Evolutionary conservation across 2,888 invertebrate genomes (phyloP), one percentile per base, ranked within the genome.

Genomic region (Caenorhabditis angaria): DNA sequence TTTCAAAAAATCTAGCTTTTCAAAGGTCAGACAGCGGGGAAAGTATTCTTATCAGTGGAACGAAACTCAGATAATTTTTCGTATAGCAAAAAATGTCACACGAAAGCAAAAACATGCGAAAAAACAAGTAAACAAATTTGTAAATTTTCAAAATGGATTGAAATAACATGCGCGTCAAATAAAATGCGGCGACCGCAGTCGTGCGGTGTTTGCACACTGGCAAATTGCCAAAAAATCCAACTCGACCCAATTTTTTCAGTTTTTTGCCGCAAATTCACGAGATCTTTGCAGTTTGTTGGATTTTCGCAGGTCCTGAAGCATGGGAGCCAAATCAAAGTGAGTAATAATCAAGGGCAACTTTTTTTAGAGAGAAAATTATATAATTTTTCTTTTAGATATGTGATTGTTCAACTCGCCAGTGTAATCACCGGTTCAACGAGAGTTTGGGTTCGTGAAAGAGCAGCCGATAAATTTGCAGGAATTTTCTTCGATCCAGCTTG

Each of bases 301-400:
- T 18, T n/a, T 24, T 51, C 22, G 8, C 54, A 27, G 54, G 24
- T 10, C 10, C 27, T 8, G 25, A 27, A 27, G 10, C 25, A 86
- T 86, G 86, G 86, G 84, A 78, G 84, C 83, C 24, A 86, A 86
- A 65, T 85, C 86, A 48, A 85, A 84, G 86, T 85, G 65, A 79
- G 82, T 77, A 56, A 56, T 25, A 48, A 41, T 18, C 41, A n/a
- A 22, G 4, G 12, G 10, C 18, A 4, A 14, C 10, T 18, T 25
- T 50, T 10, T 25, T 22, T 25, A 24, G 5, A 25, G 24, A 24
- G 4, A 4, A 4, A 4, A 10, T 5, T 4, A 8, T 2, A 51
- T 24, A 25, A 6, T 60, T 22, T 48, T 18, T 8, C 14, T 68
- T 82, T 61, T 59, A 86, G 86, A 60, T 86, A 85, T 61, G 81